Conservation (phyloP, 2,797 vertebrate species). For the Ambastaia sidthimunki region DNA sequence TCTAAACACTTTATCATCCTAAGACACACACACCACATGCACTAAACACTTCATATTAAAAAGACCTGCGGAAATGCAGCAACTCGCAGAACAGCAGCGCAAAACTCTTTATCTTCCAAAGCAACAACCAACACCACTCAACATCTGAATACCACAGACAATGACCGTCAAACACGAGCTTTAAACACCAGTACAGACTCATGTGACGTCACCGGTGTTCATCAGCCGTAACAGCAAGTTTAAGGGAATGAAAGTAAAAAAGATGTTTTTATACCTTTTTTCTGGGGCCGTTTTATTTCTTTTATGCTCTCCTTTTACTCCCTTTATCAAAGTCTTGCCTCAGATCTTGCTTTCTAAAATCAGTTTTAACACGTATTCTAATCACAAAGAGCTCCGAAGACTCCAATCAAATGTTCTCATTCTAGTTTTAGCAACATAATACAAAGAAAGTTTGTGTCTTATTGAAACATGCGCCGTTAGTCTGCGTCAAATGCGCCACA, state of each 20-base stretch:
- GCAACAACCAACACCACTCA: slow-evolving; percentile 33
- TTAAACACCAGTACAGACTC: slow-evolving; percentile 8
- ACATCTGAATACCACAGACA: slow-evolving; percentile 36
- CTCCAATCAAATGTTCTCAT: slow-evolving; percentile 29
- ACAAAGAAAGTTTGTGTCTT: slow-evolving; percentile 62
- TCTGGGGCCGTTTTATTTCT: slow-evolving; percentile 25
- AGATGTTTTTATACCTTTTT: too few species aligned
- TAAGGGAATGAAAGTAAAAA: neutral
- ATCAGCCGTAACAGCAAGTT: neutral
- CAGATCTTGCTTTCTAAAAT: slow-evolving; percentile 61
- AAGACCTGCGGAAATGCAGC: slow-evolving; percentile 30
- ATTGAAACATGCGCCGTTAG: slow-evolving; percentile 67
- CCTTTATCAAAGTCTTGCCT: slow-evolving; percentile 60
- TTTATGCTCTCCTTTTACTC: neutral
- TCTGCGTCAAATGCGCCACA: slow-evolving; percentile 60
- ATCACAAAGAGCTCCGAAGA: slow-evolving; percentile 60
- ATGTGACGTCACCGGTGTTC: neutral
- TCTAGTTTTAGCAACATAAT: neutral
- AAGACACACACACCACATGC: slow-evolving; percentile 43
- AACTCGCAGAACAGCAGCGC: neutral
- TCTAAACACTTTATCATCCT: slow-evolving; percentile 54
- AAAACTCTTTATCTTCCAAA: slow-evolving; percentile 51
- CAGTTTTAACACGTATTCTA: slow-evolving; percentile 36
- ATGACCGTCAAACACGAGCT: slow-evolving; percentile 35
- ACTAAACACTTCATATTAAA: slow-evolving; percentile 42